Conservation (phyloP, 1,140 invertebrate species). For the Drosophila athabasca region DNA sequence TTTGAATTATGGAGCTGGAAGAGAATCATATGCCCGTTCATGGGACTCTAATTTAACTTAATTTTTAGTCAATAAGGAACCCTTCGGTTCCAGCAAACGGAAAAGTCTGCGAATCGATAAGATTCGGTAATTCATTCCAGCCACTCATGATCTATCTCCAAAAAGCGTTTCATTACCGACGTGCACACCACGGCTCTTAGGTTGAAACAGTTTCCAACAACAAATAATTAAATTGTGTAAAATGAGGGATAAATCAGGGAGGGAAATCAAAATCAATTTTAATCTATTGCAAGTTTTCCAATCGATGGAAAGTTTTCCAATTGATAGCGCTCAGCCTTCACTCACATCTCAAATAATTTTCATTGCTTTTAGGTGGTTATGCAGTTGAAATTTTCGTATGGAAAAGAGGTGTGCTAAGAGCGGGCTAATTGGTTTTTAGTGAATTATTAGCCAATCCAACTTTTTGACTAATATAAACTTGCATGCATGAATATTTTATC, state of each 20-base stretch:
- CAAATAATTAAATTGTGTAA: too few species aligned
- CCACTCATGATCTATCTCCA: conserved; percentile 4
- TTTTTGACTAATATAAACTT: conserved; percentile 74
- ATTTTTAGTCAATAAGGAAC: not conserved
- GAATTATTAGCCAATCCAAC: conserved; percentile 72
- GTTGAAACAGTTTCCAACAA: too few species aligned
- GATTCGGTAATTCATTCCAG: too few species aligned
- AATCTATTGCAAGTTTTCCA: too few species aligned
- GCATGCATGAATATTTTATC: conserved; percentile 77
- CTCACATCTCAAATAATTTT: not conserved
- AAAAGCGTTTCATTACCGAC: conserved; percentile 11
- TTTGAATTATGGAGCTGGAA: too few species aligned
- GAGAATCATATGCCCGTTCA: not conserved
- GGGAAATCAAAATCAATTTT: too few species aligned
- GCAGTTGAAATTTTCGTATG: conserved; percentile 34
- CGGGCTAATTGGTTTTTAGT: conserved; percentile 70
- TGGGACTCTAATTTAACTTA: not conserved
- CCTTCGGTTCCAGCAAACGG: conserved; percentile 1
- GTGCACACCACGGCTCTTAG: conserved; percentile 17
- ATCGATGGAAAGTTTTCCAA: too few species aligned
- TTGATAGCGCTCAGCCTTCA: too few species aligned
- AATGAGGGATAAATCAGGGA: too few species aligned
- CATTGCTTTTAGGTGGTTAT: not conserved
- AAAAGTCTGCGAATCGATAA: not conserved
- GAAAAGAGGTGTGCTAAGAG: conserved; percentile 10